Base-by-base conservation (phyloP, 2,888 invertebrate species). In the Perizoma flavofasciatum region DNA sequence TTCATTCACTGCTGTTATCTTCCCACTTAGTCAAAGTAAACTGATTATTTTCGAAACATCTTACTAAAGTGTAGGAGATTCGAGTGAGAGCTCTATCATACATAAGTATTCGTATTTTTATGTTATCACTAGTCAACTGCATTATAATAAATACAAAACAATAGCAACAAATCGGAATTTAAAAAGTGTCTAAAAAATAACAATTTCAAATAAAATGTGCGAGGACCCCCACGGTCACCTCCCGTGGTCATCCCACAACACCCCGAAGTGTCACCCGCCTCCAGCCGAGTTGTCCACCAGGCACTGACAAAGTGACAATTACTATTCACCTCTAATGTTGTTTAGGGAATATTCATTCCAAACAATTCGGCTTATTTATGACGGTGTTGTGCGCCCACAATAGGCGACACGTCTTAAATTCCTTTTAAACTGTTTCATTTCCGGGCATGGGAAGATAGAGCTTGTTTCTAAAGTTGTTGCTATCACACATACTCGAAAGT, bases 311-410 rank as follows among this genome's bases (percentile, higher is more conserved):
- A 88, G 84, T 88, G 89, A 86, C 89, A 89, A 89, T 89, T 85
- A 84, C 85, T 83, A 89, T 90, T 89, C 86, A 82, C 74, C 82
- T 81, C 88, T 89, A 89, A 90, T 90, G 89, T 85, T 88, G 86
- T 89, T 89, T 89, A 84, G 83, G 74, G 80, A 83, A 85, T 83
- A 83, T 86, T 87, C 84, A 85, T 88, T 78, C 68, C 77, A 71
- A 81, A 87, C 88, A 88, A 88, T 84, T 77, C 77, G 70, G 74
- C 77, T 91, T 86, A 89, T 91, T 89, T 91, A 90, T 87, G 86
- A 75, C 68, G 75, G 57, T 82, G 82, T 86, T 86, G 82, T 82
- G 81, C 75, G 82, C 82, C 78, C 81, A 86, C 87, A 88, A 87
- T 58, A 79, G 71, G 55, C 58, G 75, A 70, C 71, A 74, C 66